A percentile compares a stretch with the other conserved stretches of the same genome.
phyloP scores from a whole-genome alignment of 2,888 invertebrate genomes.

The Cosmorhoe ocellata region DNA sequence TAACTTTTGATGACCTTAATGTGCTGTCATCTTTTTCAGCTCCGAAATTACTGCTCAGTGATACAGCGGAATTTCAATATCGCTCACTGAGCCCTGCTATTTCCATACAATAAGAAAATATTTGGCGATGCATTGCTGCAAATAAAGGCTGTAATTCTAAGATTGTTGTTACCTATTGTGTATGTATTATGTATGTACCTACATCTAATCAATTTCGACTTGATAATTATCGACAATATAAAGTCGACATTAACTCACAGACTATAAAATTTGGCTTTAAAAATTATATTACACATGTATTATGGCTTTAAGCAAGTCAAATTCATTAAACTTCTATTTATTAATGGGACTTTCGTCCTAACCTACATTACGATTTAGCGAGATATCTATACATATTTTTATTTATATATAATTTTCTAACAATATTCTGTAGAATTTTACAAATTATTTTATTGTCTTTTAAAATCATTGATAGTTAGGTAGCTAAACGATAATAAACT shows the following conservation, averaged over 20 bases:
- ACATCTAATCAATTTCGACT: slow-evolving; percentile 74
- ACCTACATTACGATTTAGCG: slow-evolving; percentile 68
- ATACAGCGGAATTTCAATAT: slow-evolving; percentile 20
- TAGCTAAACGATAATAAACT: slow-evolving; percentile 59
- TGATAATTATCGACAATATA: slow-evolving; percentile 67
- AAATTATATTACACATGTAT: slow-evolving; percentile 76
- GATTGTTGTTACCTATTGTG: slow-evolving; percentile 77
- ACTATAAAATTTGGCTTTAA: slow-evolving; percentile 83
- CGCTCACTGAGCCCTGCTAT: slow-evolving; percentile 3
- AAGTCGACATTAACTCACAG: slow-evolving; percentile 78
- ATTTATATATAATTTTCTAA: slow-evolving; percentile 76
- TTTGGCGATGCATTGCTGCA: slow-evolving; percentile 46
- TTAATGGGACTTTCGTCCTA: slow-evolving; percentile 51
- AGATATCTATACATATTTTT: slow-evolving; percentile 68
- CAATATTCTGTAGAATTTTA: slow-evolving; percentile 77
- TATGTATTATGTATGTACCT: slow-evolving; percentile 61
- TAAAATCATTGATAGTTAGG: slow-evolving; percentile 59
- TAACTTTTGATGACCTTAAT: slow-evolving; percentile 11
- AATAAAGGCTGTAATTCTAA: slow-evolving; percentile 71
- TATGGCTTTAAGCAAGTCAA: slow-evolving; percentile 79
- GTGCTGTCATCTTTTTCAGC: slow-evolving; percentile 5
- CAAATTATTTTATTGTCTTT: slow-evolving; percentile 73
- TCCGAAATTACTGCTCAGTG: slow-evolving; percentile 26
- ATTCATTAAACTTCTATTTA: slow-evolving; percentile 73
- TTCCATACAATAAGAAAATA: slow-evolving; percentile 26